Conservation (phyloP, 2,888 invertebrate species). For the Trissoscelio sp. region DNA sequence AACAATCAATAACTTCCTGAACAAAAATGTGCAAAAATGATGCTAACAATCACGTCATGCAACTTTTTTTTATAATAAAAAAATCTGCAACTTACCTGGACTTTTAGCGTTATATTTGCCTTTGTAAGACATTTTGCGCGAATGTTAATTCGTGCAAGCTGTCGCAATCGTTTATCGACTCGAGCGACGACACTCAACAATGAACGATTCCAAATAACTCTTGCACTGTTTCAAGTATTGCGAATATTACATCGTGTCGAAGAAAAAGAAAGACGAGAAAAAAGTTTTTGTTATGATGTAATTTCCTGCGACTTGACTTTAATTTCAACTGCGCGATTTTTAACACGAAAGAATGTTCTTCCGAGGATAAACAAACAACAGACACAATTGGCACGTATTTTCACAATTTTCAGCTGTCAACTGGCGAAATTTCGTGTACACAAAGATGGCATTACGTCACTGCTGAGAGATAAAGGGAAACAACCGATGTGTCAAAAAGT, state of each 20-base stretch:
- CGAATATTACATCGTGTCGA: background rate
- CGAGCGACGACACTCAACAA: background rate
- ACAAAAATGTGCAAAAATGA: too few species aligned
- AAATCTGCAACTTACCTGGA: constrained; percentile 83
- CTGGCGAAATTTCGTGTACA: background rate
- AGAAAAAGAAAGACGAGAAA: background rate
- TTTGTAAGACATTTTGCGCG: constrained; percentile 83
- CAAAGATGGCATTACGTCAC: background rate
- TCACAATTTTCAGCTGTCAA: constrained; percentile 1
- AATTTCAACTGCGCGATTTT: too few species aligned
- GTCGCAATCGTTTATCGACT: background rate
- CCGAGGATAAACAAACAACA: constrained; percentile 7
- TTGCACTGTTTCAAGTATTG: background rate
- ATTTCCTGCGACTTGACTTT: too few species aligned
- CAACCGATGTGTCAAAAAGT: constrained; percentile 4
- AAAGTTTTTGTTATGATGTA: background rate
- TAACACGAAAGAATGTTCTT: too few species aligned
- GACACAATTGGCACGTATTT: background rate
- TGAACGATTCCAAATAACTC: background rate
- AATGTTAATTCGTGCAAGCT: background rate
- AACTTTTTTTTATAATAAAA: background rate
- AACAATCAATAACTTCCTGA: too few species aligned
- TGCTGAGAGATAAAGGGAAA: background rate
- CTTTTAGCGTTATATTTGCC: constrained; percentile 86
- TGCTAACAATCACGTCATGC: too few species aligned